Base-by-base conservation (phyloP, 2,888 invertebrate species). In the Drosophila mimica region DNA sequence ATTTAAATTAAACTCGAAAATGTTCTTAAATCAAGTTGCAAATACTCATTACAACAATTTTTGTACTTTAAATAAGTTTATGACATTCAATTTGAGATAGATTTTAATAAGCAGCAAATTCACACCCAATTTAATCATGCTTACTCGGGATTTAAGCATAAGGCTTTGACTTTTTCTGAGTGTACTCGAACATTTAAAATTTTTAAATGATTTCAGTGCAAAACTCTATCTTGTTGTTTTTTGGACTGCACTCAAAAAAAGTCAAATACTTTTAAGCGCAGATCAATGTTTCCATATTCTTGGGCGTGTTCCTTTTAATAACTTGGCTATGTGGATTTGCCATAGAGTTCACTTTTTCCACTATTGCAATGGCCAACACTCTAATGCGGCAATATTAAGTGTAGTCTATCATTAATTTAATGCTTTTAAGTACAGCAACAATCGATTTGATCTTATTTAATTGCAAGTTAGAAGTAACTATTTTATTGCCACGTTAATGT, bases 341-440 rank as follows among this genome's bases (percentile, higher is more conserved):
- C 63, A 72, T 64, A 46, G 72, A 60, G 66, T 33, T 63, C 49
- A 56, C 40, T 53, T 20, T 38, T 25, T 36, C 20, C 46, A 56
- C 25, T 33, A 25, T 43, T 48, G 7, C 1, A 46, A 20, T n/a
- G 13, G 13, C 20, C 20, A 11, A 28, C 17, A 34, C 25, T 30
- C 5, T 25, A 20, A 20, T 49, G 28, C 25, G 57, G 30, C 30
- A 28, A 31, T 20, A 60, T 63, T 63, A 54, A 43, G 28, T 53
- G 56, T 61, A 74, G 59, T 74, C 48, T 33, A 59, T 49, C 30
- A 7, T 58, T 60, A 75, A 75, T 66, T 75, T 52, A 65, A 46
- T 69, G 62, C 31, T 33, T 38, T 74, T 60, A 74, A 79, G 43
- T 65, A 38, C 20, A 46, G 13, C 11, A 38, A 52, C 36, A 52